Conservation (phyloP, 1,140 invertebrate genomes). For the Penaeus indicus region DNA sequence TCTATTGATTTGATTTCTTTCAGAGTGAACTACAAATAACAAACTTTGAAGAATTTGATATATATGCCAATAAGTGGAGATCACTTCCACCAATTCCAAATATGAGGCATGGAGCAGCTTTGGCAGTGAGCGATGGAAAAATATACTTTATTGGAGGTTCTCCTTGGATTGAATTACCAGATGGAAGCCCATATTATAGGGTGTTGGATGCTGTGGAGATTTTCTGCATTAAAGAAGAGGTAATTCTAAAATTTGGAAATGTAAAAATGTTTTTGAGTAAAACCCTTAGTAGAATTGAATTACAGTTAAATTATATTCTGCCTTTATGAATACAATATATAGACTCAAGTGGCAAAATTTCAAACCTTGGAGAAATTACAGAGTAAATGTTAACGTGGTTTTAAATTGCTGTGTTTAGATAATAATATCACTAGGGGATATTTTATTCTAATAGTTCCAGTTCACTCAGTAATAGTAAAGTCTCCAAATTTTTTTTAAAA, state of each 20-base stretch:
- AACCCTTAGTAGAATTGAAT: not conserved
- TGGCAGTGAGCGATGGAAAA: constrained; percentile 41
- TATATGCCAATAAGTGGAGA: constrained; percentile 55
- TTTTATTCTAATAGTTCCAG: too few relatives aligned
- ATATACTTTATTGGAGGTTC: constrained; percentile 54
- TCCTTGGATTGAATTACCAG: constrained; percentile 39
- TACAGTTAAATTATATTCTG: not conserved
- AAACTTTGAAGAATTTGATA: constrained; percentile 53
- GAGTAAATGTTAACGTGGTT: too few relatives aligned
- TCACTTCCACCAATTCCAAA: constrained; percentile 44
- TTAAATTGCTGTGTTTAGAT: too few relatives aligned
- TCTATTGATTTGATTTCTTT: not conserved
- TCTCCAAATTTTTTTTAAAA: too few relatives aligned
- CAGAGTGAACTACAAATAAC: constrained; percentile 50
- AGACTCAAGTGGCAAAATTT: not conserved
- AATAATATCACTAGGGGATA: too few relatives aligned
- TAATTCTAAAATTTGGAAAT: not conserved
- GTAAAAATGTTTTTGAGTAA: not conserved
- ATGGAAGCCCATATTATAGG: constrained; percentile 33
- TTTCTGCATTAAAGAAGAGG: constrained; percentile 53
- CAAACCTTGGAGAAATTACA: too few relatives aligned
- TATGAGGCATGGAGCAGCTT: constrained; percentile 34
- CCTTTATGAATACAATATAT: too few relatives aligned
- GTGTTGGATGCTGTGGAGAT: constrained; percentile 54
- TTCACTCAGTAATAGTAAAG: too few relatives aligned